Percentiles rank a stretch among this genome's conserved stretches.
phyloP scores from a whole-genome alignment of 2,113 vertebrate species.

The Ciconia boyciana region DNA sequence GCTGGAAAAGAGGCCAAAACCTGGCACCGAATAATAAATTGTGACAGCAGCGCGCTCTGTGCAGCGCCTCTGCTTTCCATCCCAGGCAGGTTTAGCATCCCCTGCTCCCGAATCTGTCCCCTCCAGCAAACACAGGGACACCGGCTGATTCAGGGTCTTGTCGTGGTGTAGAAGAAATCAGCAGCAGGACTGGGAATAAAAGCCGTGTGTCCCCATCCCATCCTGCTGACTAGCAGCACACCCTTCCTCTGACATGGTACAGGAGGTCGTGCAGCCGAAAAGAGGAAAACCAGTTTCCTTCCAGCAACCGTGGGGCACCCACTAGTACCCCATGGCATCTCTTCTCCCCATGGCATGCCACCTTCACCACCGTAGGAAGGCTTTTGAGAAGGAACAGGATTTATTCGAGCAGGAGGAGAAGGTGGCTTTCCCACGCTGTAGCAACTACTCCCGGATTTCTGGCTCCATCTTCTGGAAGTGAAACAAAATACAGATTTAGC shows the following conservation, averaged over 20 bases:
- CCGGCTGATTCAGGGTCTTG: background rate
- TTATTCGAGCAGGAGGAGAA: background rate
- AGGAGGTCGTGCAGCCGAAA: background rate
- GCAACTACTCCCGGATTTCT: conserved; percentile 23
- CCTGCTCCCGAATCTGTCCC: accelerated
- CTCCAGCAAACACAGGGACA: background rate
- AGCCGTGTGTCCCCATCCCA: accelerated
- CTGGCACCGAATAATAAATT: background rate
- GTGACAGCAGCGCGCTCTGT: accelerated
- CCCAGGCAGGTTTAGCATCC: background rate
- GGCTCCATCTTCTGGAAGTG: conserved; percentile 67
- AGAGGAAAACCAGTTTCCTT: background rate
- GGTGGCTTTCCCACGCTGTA: background rate
- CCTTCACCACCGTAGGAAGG: background rate
- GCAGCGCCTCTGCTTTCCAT: background rate
- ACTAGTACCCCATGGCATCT: background rate
- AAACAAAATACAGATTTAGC: background rate
- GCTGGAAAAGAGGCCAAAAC: background rate
- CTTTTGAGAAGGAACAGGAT: background rate
- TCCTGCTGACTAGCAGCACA: background rate
- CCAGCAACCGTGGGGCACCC: background rate
- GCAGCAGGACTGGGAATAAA: background rate
- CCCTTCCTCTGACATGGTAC: background rate
- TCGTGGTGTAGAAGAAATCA: background rate
- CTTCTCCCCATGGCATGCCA: background rate